Percentiles rank a stretch among this genome's conserved stretches.
phyloP scores from a whole-genome alignment of 2,888 invertebrate species.

The Alloplasta piceator region DNA sequence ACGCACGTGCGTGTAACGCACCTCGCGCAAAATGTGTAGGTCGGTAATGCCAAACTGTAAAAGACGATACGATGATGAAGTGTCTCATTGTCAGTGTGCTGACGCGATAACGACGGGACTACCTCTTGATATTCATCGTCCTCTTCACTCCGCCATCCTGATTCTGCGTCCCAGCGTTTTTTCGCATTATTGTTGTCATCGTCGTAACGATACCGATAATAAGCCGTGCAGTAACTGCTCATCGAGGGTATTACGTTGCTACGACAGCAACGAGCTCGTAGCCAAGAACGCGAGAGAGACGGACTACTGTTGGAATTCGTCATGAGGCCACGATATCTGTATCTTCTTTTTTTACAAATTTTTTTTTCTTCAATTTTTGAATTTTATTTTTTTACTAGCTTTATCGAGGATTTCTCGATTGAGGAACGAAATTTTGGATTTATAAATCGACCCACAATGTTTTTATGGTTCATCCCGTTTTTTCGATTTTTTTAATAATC shows the following conservation, averaged over 20 bases:
- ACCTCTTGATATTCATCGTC: conserved; percentile 71
- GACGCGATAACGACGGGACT: conserved; percentile 75
- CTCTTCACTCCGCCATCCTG: conserved; percentile 23
- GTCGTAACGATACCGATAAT: conserved; percentile 61
- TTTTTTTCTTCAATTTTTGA: not conserved
- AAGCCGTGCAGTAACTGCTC: not conserved
- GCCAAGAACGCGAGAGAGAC: conserved; percentile 75
- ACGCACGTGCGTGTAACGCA: conserved; percentile 68
- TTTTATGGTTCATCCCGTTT: too few relatives aligned
- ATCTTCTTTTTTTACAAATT: not conserved
- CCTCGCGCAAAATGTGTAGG: conserved; percentile 86
- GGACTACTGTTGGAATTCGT: conserved; percentile 76
- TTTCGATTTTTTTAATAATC: too few relatives aligned
- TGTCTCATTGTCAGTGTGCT: conserved; percentile 85
- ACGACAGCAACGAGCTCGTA: conserved; percentile 77
- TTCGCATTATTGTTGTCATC: conserved; percentile 73
- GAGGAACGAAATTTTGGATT: too few relatives aligned
- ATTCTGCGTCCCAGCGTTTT: conserved; percentile 47
- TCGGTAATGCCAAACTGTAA: conserved; percentile 89
- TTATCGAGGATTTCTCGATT: too few relatives aligned
- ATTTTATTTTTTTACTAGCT: not conserved
- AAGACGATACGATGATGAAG: conserved; percentile 86
- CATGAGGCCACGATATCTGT: conserved; percentile 67
- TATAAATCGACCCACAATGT: too few relatives aligned
- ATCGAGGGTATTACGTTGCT: conserved; percentile 70